These are phyloP conservation scores for Patella ulyssiponensis DNA, from an alignment of 2,888 invertebrate species.

Conservation along the genomic window DNA sequence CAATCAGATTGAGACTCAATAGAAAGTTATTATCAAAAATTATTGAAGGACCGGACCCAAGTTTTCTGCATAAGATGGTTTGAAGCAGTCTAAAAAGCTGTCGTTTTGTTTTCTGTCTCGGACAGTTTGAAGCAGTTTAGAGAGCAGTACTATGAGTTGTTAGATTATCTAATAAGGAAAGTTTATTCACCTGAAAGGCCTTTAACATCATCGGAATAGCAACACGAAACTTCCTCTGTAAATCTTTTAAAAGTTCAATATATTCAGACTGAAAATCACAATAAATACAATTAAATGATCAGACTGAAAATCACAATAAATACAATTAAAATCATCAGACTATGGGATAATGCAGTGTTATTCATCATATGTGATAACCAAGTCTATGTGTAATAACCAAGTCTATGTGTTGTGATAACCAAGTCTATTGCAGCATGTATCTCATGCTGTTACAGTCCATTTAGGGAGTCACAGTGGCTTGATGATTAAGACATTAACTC, in stretches of 20 bases:
- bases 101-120: neutral
- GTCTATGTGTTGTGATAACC: too few species aligned
- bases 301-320: conserved; percentile 34
- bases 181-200: conserved; percentile 48
- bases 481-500: too few species aligned
- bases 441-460: too few species aligned
- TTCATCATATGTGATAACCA: too few species aligned
- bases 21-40: neutral
- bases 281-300: conserved; percentile 36
- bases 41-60: neutral
- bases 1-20: too few species aligned
- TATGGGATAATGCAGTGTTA: too few species aligned
- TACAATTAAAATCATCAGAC: too few species aligned
- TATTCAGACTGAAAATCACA: conserved; percentile 42
- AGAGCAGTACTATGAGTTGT: neutral
- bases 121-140: too few species aligned
- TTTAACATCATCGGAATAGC: conserved; percentile 57
- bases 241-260: conserved; percentile 43
- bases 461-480: too few species aligned
- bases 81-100: too few species aligned
- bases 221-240: conserved; percentile 53
- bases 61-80: neutral
- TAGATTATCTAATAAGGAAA: neutral
- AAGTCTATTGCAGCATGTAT: too few species aligned
- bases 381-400: too few species aligned